Conservation (phyloP, 2,113 vertebrate species). For the Galbula dea region DNA sequence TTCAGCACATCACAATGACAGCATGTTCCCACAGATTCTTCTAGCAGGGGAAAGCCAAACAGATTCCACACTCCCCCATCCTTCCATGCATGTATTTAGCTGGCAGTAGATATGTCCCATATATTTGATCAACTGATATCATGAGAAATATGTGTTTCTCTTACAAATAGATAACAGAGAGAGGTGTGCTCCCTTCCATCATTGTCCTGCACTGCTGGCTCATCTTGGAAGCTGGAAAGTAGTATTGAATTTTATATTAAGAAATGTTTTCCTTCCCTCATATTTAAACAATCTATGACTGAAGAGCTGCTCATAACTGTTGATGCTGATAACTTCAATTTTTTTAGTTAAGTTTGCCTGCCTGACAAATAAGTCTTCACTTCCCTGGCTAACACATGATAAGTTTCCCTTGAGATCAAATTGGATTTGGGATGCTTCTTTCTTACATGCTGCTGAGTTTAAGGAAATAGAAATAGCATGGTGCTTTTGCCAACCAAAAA, state of each 20-base stretch:
- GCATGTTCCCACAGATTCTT: constrained; percentile 54
- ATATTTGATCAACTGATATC: background rate
- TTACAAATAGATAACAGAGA: background rate
- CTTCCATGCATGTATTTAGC: background rate
- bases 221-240: background rate
- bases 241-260: background rate
- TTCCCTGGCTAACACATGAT: background rate
- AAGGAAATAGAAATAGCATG: background rate
- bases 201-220: background rate
- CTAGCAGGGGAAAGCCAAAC: constrained; percentile 52
- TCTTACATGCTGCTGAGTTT: background rate
- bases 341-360: background rate
- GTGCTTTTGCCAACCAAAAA: background rate
- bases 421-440: background rate
- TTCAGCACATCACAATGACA: constrained; percentile 54
- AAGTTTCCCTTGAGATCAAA: background rate
- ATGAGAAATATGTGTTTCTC: background rate
- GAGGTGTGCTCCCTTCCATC: background rate
- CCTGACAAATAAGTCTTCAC: background rate
- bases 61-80: constrained; percentile 22
- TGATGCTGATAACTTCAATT: background rate
- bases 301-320: background rate
- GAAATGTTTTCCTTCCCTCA: background rate
- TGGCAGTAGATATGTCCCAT: constrained; percentile 15
- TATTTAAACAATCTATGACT: background rate